Conservation (phyloP, 2,888 invertebrate genomes). For the Eustalomyia histrio region DNA sequence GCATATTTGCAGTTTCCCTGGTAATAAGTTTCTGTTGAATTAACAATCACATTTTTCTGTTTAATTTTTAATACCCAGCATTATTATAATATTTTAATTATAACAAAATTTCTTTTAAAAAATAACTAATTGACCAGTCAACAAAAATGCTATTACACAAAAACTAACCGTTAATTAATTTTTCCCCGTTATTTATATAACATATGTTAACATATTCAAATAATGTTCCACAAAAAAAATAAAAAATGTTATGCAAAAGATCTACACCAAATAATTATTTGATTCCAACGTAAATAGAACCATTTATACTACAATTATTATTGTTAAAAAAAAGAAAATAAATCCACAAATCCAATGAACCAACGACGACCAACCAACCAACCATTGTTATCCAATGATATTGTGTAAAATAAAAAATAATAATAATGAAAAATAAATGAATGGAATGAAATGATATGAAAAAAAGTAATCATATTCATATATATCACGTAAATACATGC, state of each 20-base stretch:
- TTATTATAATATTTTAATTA: background rate
- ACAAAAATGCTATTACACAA: slow-evolving; percentile 2
- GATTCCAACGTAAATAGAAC: slow-evolving; percentile 38
- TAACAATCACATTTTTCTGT: no score
- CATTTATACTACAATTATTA: slow-evolving; percentile 37
- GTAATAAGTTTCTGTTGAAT: no score
- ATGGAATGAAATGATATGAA: slow-evolving; percentile 52
- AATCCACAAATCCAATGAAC: slow-evolving; percentile 59
- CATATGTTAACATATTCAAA: slow-evolving; percentile 11
- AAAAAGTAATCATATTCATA: slow-evolving; percentile 51
- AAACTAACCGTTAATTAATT: slow-evolving; percentile 49
- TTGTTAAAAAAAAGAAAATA: slow-evolving; percentile 12
- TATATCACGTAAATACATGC: slow-evolving; percentile 29
- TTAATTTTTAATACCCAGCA: no score
- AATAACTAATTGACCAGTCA: background rate
- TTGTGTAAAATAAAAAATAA: slow-evolving; percentile 49
- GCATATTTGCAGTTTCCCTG: no score
- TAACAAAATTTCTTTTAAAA: background rate
- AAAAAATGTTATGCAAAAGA: slow-evolving; percentile 11
- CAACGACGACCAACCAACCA: slow-evolving; percentile 54
- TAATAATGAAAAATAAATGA: slow-evolving; percentile 59
- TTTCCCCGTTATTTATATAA: slow-evolving; percentile 13
- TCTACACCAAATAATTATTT: slow-evolving; percentile 37
- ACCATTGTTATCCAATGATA: slow-evolving; percentile 63
- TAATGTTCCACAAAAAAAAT: slow-evolving; percentile 17